These are phyloP conservation scores for Galaxea fascicularis DNA, from an alignment of 92 coral and sea anemone species.

Conservation along the genomic window DNA sequence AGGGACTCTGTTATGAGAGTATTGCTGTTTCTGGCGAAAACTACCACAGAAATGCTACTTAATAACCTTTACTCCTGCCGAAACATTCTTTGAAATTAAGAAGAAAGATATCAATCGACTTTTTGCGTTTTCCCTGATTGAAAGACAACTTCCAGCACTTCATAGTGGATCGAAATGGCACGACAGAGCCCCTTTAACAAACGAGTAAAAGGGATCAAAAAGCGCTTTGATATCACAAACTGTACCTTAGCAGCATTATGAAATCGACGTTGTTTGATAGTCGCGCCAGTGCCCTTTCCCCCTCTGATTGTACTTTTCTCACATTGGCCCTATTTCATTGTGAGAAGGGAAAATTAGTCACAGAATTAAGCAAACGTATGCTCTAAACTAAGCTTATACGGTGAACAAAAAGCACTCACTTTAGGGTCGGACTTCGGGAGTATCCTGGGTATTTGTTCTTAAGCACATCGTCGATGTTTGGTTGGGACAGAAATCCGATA, in stretches of 20 bases:
- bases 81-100: too few species aligned
- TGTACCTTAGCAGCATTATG: constrained; percentile 87
- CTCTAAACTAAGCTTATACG: background rate
- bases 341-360: background rate
- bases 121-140: too few species aligned
- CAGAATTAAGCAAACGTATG: background rate
- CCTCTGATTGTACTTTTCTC: constrained; percentile 84
- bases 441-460: constrained; percentile 77
- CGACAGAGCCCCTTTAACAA: too few species aligned
- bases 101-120: too few species aligned
- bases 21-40: too few species aligned
- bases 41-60: too few species aligned
- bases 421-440: constrained; percentile 77
- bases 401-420: constrained; percentile 60
- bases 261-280: constrained; percentile 93
- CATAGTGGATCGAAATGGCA: too few species aligned
- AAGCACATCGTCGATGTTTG: constrained; percentile 84
- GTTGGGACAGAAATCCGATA: constrained; percentile 88
- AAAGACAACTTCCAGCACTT: too few species aligned
- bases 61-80: too few species aligned
- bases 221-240: background rate
- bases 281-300: constrained; percentile 90
- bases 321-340: constrained; percentile 75
- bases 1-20: too few species aligned
- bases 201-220: background rate